phyloP scores from a whole-genome alignment of 2,797 vertebrate genomes.

The Chaetodon trifasciatus region DNA sequence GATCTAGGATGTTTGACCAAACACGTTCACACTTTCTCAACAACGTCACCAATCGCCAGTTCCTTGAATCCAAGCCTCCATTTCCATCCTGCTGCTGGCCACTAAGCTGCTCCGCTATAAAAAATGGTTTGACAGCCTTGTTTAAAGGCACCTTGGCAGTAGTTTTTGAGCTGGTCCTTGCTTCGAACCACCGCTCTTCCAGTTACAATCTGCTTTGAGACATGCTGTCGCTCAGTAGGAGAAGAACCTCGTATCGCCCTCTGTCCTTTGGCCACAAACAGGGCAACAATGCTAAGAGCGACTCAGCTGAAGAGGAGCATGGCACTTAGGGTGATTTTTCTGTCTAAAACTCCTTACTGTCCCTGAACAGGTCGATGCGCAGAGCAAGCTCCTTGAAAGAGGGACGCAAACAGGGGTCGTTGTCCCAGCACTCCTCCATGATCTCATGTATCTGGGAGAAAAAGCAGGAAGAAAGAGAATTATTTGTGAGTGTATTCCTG shows the following conservation, averaged over 20 bases:
- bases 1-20: slow-evolving; percentile 24
- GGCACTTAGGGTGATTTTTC: slow-evolving; percentile 74
- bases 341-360: slow-evolving; percentile 79
- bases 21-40: slow-evolving; percentile 19
- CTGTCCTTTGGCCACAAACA: slow-evolving; percentile 46
- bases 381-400: slow-evolving; percentile 84
- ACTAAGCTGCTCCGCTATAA: slow-evolving; percentile 24
- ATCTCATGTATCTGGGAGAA: slow-evolving; percentile 82
- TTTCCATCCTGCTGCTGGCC: slow-evolving; percentile 31
- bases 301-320: slow-evolving; percentile 36
- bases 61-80: slow-evolving; percentile 16
- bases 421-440: slow-evolving; percentile 87
- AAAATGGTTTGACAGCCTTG: slow-evolving; percentile 46
- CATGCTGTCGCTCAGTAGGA: slow-evolving; percentile 24
- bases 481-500: background rate
- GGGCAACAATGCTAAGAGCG: slow-evolving; percentile 46
- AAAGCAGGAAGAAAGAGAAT: background rate
- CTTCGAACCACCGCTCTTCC: slow-evolving; percentile 30
- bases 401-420: slow-evolving; percentile 78
- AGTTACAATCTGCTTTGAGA: slow-evolving; percentile 28
- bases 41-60: slow-evolving; percentile 37
- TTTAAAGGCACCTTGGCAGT: slow-evolving; percentile 73
- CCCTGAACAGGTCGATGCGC: slow-evolving; percentile 84
- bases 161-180: slow-evolving; percentile 51
- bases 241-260: slow-evolving; percentile 28